Conservation (phyloP, 2,888 invertebrate species). For the Shargacucullia verbasci region DNA sequence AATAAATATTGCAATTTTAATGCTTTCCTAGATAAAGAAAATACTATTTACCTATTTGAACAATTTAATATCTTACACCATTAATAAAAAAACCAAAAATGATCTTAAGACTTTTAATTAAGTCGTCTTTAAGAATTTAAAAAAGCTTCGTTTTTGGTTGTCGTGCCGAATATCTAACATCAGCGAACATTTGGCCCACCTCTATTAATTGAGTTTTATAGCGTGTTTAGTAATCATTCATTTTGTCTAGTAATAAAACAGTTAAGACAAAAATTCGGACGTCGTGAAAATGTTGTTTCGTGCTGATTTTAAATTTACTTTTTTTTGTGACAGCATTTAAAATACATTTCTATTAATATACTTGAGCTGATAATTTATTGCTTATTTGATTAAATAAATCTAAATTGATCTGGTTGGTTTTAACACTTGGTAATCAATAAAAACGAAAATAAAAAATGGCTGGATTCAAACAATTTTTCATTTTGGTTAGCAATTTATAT, state of each 20-base stretch:
- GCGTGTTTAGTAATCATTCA: constrained; percentile 36
- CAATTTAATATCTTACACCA: neutral
- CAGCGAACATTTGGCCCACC: constrained; percentile 2
- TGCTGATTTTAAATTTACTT: constrained; percentile 32
- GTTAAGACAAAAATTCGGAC: constrained; percentile 19
- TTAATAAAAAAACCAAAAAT: neutral
- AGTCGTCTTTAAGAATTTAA: too few relatives aligned
- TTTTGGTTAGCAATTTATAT: too few relatives aligned
- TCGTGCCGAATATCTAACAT: constrained; percentile 8
- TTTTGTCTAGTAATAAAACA: constrained; percentile 30
- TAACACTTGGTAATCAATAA: constrained; percentile 38
- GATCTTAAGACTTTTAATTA: too few relatives aligned
- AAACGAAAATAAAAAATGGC: constrained; percentile 13
- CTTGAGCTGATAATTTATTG: constrained; percentile 39
- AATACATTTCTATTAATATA: constrained; percentile 41
- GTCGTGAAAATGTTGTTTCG: constrained; percentile 35
- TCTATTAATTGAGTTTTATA: constrained; percentile 30
- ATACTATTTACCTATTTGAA: too few relatives aligned
- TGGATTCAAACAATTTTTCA: constrained; percentile 3
- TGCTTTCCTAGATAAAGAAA: too few relatives aligned
- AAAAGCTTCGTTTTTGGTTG: neutral
- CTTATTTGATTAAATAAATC: constrained; percentile 46
- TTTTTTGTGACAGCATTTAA: constrained; percentile 37
- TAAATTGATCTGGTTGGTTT: constrained; percentile 26
- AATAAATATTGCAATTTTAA: too few relatives aligned